These are phyloP conservation scores for Alethe castanea DNA, from an alignment of 2,113 vertebrate species.

Conservation along the genomic window DNA sequence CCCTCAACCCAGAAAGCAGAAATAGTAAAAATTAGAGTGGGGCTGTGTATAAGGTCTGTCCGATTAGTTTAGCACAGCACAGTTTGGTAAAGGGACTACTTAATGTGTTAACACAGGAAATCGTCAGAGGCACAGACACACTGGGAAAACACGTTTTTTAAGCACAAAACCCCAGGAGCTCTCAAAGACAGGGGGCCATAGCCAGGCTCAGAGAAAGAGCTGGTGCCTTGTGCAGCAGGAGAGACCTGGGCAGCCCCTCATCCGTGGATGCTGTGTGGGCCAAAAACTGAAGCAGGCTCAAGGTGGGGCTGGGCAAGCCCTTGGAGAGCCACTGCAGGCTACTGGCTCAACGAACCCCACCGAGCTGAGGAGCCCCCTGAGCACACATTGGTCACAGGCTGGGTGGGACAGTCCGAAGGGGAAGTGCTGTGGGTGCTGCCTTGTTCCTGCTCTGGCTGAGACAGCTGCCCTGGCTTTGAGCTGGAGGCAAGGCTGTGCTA, in stretches of 20 bases:
- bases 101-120: neutral
- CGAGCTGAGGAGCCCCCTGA: neutral
- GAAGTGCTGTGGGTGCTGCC: neutral
- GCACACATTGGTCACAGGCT: neutral
- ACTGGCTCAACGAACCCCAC: neutral
- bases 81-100: neutral
- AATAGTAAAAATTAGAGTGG: neutral
- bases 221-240: neutral
- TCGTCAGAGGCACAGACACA: neutral
- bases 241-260: neutral
- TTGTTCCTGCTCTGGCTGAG: neutral
- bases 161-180: neutral
- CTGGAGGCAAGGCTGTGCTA: neutral
- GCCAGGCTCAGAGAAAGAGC: neutral
- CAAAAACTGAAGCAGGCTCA: neutral
- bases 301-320: neutral
- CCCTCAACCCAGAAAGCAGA: neutral
- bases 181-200: neutral
- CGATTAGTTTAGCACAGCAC: neutral
- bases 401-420: neutral
- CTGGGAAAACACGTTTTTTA: neutral
- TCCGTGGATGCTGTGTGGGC: fast-evolving
- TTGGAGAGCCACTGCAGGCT: neutral
- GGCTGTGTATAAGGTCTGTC: neutral
- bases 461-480: neutral